Evolutionary conservation across 2,113 vertebrate genomes (phyloP), one percentile per base, ranked within the genome.

Genomic region (Prunella fulvescens): DNA sequence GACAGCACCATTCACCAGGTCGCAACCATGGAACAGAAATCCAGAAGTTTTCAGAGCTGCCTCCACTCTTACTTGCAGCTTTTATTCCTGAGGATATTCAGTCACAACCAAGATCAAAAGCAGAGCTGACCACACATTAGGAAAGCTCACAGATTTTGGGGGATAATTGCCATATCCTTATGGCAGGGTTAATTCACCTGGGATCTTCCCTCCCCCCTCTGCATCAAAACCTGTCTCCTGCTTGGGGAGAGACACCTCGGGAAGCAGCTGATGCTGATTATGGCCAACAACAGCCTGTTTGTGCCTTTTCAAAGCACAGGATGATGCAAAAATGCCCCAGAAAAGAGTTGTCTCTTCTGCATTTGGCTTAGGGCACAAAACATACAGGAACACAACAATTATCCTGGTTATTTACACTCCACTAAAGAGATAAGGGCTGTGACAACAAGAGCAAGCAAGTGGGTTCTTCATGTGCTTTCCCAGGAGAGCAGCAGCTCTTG

Each of bases 221-320:
- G 4, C 40, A 64, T 19, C 60, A 81, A 37, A 84, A 61, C 31
- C 7, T 14, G 31, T 17, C n/a, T 39, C 44, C 50, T 72, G 45
- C 39, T 67, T 31, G 18, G 3, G 4, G n/a, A 24, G 0, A 80
- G 62, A 45, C 0, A 0, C 24, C 33, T 48, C 1, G 0, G 70
- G 72, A 90, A 90, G 40, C 2, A 26, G 39, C 19, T 56, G 50
- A 90, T 11, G 15, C 13, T 20, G 29, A 73, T 19, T 15, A 22
- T 4, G 19, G 47, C 47, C 28, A 72, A 65, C 37, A 82, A 24
- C 45, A 37, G 37, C 39, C 61, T 65, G 26, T 18, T 16, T 6
- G 26, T 57, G 51, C 24, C 44, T 81, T 69, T 58, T 39, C 73
- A 70, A 87, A 81, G 73, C 42, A 39, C 5, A 54, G 0, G 1